Percentiles rank a stretch among this genome's conserved stretches.
Evolutionary conservation across 2,888 invertebrate species (phyloP).

Genomic region (Epistrophe eligans): DNA sequence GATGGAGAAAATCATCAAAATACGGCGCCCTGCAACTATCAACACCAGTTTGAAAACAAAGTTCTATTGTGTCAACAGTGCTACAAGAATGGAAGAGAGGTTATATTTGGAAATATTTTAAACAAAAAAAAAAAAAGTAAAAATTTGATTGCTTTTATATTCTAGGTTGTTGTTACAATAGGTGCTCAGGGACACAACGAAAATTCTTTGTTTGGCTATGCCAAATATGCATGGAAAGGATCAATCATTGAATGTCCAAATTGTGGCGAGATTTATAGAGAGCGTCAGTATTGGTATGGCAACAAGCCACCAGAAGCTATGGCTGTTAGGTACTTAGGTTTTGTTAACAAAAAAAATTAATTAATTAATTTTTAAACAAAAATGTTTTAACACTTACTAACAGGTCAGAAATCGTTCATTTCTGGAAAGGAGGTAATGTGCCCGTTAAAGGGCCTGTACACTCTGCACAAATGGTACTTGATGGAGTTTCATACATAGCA

Average conservation of each 20-base stretch:
- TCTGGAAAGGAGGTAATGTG: conserved; percentile 87
- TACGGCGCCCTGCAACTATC: conserved; percentile 85
- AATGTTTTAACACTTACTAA: background rate
- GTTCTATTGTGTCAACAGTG: conserved; percentile 88
- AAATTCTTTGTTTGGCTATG: conserved; percentile 88
- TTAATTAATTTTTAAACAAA: background rate
- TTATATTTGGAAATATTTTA: conserved; percentile 74
- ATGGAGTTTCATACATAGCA: conserved; percentile 87
- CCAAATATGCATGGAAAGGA: conserved; percentile 91
- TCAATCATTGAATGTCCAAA: conserved; percentile 90
- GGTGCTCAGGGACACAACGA: conserved; percentile 80
- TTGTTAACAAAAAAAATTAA: background rate
- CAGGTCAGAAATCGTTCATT: conserved; percentile 87
- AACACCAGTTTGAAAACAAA: conserved; percentile 90
- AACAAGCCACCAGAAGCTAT: conserved; percentile 89
- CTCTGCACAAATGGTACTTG: conserved; percentile 87
- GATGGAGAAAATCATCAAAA: conserved; percentile 86
- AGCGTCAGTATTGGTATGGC: conserved; percentile 92
- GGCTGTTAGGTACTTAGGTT: conserved; percentile 84
- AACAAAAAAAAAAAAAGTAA: background rate
- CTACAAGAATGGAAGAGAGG: conserved; percentile 85
- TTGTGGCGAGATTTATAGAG: conserved; percentile 86
- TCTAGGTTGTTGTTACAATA: conserved; percentile 79
- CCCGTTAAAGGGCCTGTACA: conserved; percentile 84
- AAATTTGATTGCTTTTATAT: background rate